Conservation (phyloP, 2,113 vertebrate genomes). For the Tympanuchus pallidicinctus region DNA sequence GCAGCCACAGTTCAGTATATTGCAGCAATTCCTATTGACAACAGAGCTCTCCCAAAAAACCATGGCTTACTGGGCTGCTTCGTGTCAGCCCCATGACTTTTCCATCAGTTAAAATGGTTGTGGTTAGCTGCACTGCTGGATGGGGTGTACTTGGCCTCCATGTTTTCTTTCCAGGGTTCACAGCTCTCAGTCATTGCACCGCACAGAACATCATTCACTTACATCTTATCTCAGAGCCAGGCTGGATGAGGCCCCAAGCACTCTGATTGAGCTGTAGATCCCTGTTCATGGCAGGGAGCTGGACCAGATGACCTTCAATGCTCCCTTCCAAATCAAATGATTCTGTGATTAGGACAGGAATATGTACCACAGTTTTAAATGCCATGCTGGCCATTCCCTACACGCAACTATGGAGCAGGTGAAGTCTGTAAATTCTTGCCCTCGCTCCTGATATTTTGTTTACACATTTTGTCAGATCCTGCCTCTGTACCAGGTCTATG, state of each 20-base stretch:
- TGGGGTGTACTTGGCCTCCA: neutral
- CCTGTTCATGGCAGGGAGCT: too few relatives aligned
- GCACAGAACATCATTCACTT: neutral
- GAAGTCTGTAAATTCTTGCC: neutral
- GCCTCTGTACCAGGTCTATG: neutral
- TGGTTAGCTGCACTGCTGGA: neutral
- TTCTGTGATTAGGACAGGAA: neutral
- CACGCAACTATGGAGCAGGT: neutral
- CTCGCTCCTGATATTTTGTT: neutral
- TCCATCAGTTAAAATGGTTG: neutral
- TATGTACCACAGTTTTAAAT: neutral
- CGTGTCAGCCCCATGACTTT: neutral
- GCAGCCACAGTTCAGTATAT: neutral
- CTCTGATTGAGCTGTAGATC: too few relatives aligned
- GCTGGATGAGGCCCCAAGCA: too few relatives aligned
- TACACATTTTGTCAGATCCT: neutral
- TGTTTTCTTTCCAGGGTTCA: neutral
- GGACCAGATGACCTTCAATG: too few relatives aligned
- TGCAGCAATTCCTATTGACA: neutral
- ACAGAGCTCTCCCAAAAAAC: neutral
- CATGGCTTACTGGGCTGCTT: neutral
- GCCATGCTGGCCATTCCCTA: neutral
- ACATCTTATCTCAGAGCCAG: neutral
- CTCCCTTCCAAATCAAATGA: too few relatives aligned
- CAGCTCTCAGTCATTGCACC: neutral